Evolutionary conservation across 30 jellyfish, hydroid and myxozoan genomes (phyloP).

Genomic region (Clytia hemisphaerica): DNA sequence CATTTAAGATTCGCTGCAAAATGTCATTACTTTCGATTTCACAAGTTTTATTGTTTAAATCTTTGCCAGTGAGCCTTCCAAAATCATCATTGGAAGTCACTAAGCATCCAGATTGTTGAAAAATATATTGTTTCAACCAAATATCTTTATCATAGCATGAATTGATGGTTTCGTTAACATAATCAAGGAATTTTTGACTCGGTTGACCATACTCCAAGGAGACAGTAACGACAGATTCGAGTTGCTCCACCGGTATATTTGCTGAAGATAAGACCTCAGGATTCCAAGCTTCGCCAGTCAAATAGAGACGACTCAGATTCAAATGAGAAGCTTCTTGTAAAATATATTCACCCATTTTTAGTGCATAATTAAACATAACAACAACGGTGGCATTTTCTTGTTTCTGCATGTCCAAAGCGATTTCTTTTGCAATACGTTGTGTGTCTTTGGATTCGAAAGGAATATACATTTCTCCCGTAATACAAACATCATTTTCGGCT

Average conservation of each 20-base stretch:
- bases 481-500: constrained; percentile 55
- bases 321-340: constrained; percentile 55
- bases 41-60: neutral
- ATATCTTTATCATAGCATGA: constrained; percentile 43
- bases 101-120: constrained; percentile 23
- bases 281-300: constrained; percentile 93
- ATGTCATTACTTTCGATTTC: neutral
- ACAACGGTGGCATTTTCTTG: constrained; percentile 56
- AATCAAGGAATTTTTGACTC: constrained; percentile 40
- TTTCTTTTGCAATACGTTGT: neutral
- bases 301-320: constrained; percentile 56
- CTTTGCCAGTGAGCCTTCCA: neutral
- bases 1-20: neutral
- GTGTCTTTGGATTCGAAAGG: constrained; percentile 12
- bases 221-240: constrained; percentile 15
- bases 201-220: constrained; percentile 22
- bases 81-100: neutral
- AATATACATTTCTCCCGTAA: constrained; percentile 63
- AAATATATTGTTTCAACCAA: constrained; percentile 53
- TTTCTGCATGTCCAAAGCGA: neutral
- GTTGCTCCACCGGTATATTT: neutral
- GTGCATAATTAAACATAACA: constrained; percentile 53
- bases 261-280: constrained; percentile 31
- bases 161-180: constrained; percentile 27
- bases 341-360: constrained; percentile 55